phyloP scores from a whole-genome alignment of 1,140 invertebrate genomes.

The Propsilocerus akamusi region DNA sequence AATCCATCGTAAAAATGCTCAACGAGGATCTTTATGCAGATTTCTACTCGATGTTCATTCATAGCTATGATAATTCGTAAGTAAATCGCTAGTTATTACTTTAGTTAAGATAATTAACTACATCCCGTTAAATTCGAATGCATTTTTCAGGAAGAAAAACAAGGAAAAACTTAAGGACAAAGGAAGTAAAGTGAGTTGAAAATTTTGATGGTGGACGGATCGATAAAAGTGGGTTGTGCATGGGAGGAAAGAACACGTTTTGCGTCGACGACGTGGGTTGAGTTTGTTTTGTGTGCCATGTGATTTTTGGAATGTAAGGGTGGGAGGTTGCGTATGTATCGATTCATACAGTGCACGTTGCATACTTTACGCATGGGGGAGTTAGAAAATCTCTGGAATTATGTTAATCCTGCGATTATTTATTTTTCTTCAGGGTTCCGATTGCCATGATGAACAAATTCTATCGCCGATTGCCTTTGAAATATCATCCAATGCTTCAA shows the following conservation, averaged over 20 bases:
- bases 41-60: not conserved
- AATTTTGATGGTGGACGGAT: constrained; percentile 1
- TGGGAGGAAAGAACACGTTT: not conserved
- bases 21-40: not conserved
- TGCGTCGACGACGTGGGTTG: not conserved
- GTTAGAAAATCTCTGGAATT: too few relatives aligned
- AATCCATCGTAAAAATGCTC: not conserved
- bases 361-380: too few relatives aligned
- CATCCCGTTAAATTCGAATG: not conserved
- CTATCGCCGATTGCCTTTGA: constrained; percentile 10
- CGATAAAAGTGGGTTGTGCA: constrained; percentile 1
- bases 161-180: not conserved
- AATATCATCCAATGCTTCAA: constrained; percentile 22
- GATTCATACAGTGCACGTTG: too few relatives aligned
- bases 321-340: not conserved
- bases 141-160: not conserved
- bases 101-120: not conserved
- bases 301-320: not conserved
- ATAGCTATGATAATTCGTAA: constrained; percentile 2
- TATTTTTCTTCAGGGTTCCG: not conserved
- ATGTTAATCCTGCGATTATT: too few relatives aligned
- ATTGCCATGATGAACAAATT: not conserved
- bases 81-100: not conserved
- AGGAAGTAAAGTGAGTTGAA: constrained; percentile 2
- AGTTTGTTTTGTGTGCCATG: not conserved